Conservation (phyloP, 2,888 invertebrate genomes). For the Dryocosmus kuriphilus region DNA sequence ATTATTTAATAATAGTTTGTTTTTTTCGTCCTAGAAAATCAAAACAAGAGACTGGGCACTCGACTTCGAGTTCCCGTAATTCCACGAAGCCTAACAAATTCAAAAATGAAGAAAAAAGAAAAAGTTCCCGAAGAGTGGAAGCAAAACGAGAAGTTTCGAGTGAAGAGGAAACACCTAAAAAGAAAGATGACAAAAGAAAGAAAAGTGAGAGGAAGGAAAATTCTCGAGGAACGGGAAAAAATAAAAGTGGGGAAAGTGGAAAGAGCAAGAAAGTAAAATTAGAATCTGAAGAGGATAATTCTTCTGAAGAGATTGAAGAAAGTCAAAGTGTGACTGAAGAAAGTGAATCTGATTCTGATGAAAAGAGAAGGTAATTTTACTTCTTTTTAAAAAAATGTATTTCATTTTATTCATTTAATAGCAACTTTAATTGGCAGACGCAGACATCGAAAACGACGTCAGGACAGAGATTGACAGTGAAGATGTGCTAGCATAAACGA, state of each 20-base stretch:
- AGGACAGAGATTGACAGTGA: slow-evolving; percentile 80
- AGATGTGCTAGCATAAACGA: slow-evolving; percentile 80
- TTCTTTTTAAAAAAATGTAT: slow-evolving; percentile 17
- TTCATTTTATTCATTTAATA: slow-evolving; percentile 19
- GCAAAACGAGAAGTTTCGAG: slow-evolving; percentile 54
- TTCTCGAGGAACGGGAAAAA: not conserved
- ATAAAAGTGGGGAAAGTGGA: slow-evolving; percentile 49
- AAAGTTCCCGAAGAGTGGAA: slow-evolving; percentile 59
- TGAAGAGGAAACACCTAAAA: slow-evolving; percentile 53
- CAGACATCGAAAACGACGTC: slow-evolving; percentile 68
- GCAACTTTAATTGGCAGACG: slow-evolving; percentile 61
- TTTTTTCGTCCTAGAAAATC: slow-evolving; percentile 70
- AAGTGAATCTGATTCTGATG: slow-evolving; percentile 64
- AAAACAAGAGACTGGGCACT: slow-evolving; percentile 84
- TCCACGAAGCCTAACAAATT: slow-evolving; percentile 73
- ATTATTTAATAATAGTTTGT: slow-evolving; percentile 47
- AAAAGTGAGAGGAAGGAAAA: slow-evolving; percentile 46
- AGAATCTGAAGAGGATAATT: slow-evolving; percentile 62
- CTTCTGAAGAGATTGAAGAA: slow-evolving; percentile 59
- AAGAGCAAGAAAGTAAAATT: slow-evolving; percentile 63
- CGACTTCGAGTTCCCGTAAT: slow-evolving; percentile 83
- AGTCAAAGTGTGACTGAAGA: slow-evolving; percentile 59
- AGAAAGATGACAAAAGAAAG: slow-evolving; percentile 51
- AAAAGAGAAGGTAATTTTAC: slow-evolving; percentile 60
- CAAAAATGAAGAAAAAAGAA: slow-evolving; percentile 62